Base-by-base conservation (phyloP, 1,140 invertebrate genomes). In the Bombus ignitus region DNA sequence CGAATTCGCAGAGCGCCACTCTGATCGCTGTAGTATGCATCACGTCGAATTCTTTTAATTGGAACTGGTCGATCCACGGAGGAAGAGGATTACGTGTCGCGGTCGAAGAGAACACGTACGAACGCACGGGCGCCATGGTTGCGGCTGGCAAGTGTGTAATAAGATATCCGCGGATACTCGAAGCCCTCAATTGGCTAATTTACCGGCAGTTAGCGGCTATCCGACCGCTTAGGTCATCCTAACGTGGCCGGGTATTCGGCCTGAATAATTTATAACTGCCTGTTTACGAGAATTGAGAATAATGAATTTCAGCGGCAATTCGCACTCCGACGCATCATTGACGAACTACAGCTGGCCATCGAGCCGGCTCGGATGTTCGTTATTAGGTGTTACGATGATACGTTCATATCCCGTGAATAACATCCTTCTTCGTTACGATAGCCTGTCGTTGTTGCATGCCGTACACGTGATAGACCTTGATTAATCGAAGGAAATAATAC, bases 171-270 rank as follows among this genome's bases (percentile, higher is more conserved):
- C 95, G 95, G 95, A 95, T 94, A 95, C 94, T 95, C 95, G 94
- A 95, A 95, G 95, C 93, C 94, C 95, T 95, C 95, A 95, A 95
- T 95, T 95, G 95, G 94, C 93, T 95, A 95, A 95, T 95, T 95
- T 95, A 94, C 92, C 93, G 93, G 94, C 94, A 95, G 94, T 94
- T 95, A 94, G 93, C 93, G 91, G 92, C 94, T 95, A 94, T 94
- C 91, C 94, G 92, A 94, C 84, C 94, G 94, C 94, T 94, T 95
- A 95, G 94, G 93, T 95, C 94, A 95, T 95, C 92, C 91, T 92
- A 94, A 94, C 92, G 91, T 94, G 90, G 92, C 92, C 89, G 92
- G 91, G 91, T 91, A 91, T 94, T 95, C 94, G 94, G 94, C 94
- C 94, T 95, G 95, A 95, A 95, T 95, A 95, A 95, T 95, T 95